A percentile compares a stretch with the other conserved stretches of the same genome.
phyloP scores from a whole-genome alignment of 64 coral and sea anemone genomes.

The Actinia equina region DNA sequence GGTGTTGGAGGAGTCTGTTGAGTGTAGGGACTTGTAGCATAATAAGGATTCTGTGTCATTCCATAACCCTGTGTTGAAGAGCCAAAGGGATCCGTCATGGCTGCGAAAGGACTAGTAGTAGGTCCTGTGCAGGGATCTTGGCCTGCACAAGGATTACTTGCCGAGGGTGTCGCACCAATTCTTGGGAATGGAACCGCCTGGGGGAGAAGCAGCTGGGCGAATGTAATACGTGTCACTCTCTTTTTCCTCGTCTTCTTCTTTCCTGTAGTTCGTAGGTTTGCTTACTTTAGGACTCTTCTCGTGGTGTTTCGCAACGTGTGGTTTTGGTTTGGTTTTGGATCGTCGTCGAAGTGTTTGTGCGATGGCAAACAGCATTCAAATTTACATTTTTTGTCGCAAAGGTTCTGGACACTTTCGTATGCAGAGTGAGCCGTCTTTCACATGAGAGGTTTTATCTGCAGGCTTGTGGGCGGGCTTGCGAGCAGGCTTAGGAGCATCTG shows the following conservation, averaged over 20 bases:
- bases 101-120: constrained; percentile 10
- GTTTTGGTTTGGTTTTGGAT: constrained; percentile 33
- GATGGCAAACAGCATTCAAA: constrained; percentile 60
- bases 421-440: background rate
- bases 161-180: background rate
- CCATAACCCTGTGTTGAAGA: background rate
- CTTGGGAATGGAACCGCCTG: constrained; percentile 21
- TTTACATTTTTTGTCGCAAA: constrained; percentile 6
- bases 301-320: constrained; percentile 20
- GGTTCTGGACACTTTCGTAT: background rate
- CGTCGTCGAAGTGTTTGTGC: constrained; percentile 34
- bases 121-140: background rate
- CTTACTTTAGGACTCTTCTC: background rate
- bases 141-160: background rate
- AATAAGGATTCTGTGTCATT: constrained; percentile 5
- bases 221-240: background rate
- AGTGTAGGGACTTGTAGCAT: background rate
- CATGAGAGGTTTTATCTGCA: background rate
- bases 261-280: background rate
- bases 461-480: constrained; percentile 24
- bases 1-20: background rate
- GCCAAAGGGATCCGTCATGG: constrained; percentile 15
- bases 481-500: background rate
- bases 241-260: background rate
- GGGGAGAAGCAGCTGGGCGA: constrained; percentile 29